Percentiles rank a stretch among this genome's conserved stretches.
Conservation (phyloP, 2,888 invertebrate genomes). For the Atrina japonica region DNA sequence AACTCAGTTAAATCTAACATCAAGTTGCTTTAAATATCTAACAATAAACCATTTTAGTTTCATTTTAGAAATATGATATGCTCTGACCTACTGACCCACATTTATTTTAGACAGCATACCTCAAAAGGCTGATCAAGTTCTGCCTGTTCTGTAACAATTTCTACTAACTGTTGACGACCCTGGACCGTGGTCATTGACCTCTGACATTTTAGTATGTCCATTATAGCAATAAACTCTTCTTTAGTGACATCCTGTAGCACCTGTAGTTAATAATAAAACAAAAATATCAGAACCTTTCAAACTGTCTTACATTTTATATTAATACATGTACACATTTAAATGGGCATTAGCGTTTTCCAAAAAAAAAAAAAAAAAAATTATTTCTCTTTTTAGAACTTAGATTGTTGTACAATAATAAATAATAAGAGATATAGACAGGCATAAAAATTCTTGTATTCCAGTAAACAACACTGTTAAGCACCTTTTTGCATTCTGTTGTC, state of each 20-base stretch:
- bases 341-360: background rate
- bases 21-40: too few relatives aligned
- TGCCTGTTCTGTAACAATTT: slow-evolving; percentile 92
- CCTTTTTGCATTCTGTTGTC: slow-evolving; percentile 91
- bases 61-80: too few relatives aligned
- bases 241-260: slow-evolving; percentile 88
- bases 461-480: slow-evolving; percentile 74
- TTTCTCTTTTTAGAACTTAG: background rate
- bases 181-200: slow-evolving; percentile 90
- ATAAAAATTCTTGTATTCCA: too few relatives aligned
- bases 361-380: too few relatives aligned
- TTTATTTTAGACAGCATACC: slow-evolving; percentile 69
- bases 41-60: too few relatives aligned
- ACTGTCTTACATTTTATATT: background rate
- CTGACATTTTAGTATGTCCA: slow-evolving; percentile 91
- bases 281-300: background rate
- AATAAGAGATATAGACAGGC: too few relatives aligned
- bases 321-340: background rate
- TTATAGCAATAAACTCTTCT: slow-evolving; percentile 94
- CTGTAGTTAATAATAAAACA: slow-evolving; percentile 54
- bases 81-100: too few relatives aligned
- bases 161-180: slow-evolving; percentile 93
- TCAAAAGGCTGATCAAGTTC: slow-evolving; percentile 86
- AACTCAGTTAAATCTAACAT: too few relatives aligned
- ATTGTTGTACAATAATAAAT: too few relatives aligned